These are phyloP conservation scores for Drosophila planitibia DNA, from an alignment of 2,888 invertebrate species.

Conservation along the genomic window DNA sequence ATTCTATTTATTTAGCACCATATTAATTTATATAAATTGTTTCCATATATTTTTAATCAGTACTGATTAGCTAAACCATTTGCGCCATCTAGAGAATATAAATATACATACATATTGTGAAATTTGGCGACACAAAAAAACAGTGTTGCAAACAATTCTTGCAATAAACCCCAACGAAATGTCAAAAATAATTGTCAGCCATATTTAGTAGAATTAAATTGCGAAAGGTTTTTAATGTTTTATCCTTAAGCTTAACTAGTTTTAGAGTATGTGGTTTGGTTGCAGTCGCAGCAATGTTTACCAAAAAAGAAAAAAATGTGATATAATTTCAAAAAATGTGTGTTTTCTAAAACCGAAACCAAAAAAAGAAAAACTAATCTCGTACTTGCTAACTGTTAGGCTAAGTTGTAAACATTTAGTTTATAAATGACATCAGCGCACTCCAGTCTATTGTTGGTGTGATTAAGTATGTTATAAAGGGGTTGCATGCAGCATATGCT, in stretches of 20 bases:
- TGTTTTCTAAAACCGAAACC: slow-evolving; percentile 62
- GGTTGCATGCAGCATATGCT: slow-evolving; percentile 46
- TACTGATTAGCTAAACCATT: neutral
- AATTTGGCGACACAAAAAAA: neutral
- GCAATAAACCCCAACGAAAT: slow-evolving; percentile 61
- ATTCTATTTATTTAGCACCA: neutral
- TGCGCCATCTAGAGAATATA: neutral
- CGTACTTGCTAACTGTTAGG: slow-evolving; percentile 34
- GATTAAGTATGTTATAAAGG: slow-evolving; percentile 69
- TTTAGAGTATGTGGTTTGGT: slow-evolving; percentile 42
- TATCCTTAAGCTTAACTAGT: slow-evolving; percentile 66
- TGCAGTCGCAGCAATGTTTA: slow-evolving; percentile 38
- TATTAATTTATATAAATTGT: neutral
- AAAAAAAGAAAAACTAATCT: slow-evolving; percentile 29
- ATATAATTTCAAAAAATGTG: slow-evolving; percentile 79
- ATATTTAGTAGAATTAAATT: slow-evolving; percentile 32
- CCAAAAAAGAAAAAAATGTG: slow-evolving; percentile 60
- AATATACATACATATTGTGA: slow-evolving; percentile 19
- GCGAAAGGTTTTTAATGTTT: slow-evolving; percentile 61
- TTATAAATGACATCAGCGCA: slow-evolving; percentile 21
- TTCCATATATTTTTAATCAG: neutral
- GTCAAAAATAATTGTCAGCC: slow-evolving; percentile 44
- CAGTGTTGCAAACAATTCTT: slow-evolving; percentile 10
- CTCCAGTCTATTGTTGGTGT: slow-evolving; percentile 30
- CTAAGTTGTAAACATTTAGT: slow-evolving; percentile 37